These are phyloP conservation scores for Phengaris alcon DNA, from an alignment of 2,888 invertebrate species.

Conservation along the genomic window DNA sequence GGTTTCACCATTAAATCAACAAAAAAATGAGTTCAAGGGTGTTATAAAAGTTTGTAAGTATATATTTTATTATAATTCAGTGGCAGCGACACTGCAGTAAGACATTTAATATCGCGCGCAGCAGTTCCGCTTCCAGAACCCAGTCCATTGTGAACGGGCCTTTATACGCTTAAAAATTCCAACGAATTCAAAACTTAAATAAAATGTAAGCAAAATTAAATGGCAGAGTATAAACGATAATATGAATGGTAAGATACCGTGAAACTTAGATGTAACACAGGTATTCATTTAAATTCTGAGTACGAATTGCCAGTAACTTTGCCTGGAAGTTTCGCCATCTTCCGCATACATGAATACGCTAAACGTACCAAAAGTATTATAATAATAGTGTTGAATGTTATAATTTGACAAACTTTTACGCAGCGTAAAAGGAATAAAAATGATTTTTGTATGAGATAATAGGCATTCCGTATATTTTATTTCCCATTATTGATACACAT, in stretches of 20 bases:
- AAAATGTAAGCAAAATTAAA: not conserved
- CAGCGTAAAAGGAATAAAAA: not conserved
- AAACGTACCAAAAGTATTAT: constrained; percentile 5
- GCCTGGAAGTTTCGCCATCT: constrained; percentile 35
- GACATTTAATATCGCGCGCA: no score
- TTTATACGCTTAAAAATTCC: not conserved
- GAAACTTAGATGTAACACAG: constrained; percentile 14
- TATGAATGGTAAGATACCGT: not conserved
- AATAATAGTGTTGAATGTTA: constrained; percentile 14
- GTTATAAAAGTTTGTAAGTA: no score
- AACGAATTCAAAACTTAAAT: not conserved
- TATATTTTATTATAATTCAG: no score
- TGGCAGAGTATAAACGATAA: not conserved
- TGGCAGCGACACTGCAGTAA: no score
- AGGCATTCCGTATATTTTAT: no score
- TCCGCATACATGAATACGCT: constrained; percentile 37
- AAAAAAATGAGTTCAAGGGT: no score
- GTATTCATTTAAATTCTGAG: constrained; percentile 37
- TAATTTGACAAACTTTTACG: constrained; percentile 4
- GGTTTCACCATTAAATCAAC: no score
- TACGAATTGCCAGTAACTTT: constrained; percentile 38
- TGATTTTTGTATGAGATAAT: not conserved
- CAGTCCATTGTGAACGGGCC: no score
- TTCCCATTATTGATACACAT: no score
- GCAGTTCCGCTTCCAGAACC: no score